Conservation (phyloP, 1,140 invertebrate genomes). For the Pachypeltis micranthus region DNA sequence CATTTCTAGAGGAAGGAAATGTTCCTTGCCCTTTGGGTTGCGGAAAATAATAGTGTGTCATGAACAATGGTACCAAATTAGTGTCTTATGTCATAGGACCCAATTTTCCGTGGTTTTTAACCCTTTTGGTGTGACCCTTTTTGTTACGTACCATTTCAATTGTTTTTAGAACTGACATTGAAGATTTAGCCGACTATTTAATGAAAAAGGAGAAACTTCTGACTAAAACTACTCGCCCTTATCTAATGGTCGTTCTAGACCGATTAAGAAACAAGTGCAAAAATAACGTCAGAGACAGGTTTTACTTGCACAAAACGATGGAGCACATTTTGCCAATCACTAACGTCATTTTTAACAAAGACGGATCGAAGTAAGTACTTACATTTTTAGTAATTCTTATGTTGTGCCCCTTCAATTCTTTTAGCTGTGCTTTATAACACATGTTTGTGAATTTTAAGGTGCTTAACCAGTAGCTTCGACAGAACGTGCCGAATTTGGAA, state of each 20-base stretch:
- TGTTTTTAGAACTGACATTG: conserved; percentile 42
- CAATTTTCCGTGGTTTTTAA: no score
- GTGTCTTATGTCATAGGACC: no score
- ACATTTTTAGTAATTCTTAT: no score
- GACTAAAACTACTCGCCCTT: conserved; percentile 41
- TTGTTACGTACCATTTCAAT: neutral
- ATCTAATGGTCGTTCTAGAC: conserved; percentile 40
- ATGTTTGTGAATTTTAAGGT: no score
- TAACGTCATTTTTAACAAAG: conserved; percentile 61
- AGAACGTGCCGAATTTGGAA: conserved; percentile 74
- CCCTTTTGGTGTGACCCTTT: no score
- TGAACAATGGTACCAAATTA: no score
- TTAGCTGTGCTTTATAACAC: no score
- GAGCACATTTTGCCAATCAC: conserved; percentile 49
- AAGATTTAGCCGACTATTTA: conserved; percentile 39
- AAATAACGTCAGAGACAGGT: conserved; percentile 44
- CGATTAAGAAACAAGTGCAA: conserved; percentile 41
- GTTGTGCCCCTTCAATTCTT: no score
- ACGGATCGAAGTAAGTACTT: conserved; percentile 43
- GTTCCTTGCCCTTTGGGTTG: no score
- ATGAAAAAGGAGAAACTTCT: conserved; percentile 41
- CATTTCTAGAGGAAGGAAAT: no score
- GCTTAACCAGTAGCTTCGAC: conserved; percentile 71
- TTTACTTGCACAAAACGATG: conserved; percentile 48
- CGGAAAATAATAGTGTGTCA: no score